Evolutionary conservation across 2,113 vertebrate species (phyloP).

Genomic region (Vanacampus margaritifer): DNA sequence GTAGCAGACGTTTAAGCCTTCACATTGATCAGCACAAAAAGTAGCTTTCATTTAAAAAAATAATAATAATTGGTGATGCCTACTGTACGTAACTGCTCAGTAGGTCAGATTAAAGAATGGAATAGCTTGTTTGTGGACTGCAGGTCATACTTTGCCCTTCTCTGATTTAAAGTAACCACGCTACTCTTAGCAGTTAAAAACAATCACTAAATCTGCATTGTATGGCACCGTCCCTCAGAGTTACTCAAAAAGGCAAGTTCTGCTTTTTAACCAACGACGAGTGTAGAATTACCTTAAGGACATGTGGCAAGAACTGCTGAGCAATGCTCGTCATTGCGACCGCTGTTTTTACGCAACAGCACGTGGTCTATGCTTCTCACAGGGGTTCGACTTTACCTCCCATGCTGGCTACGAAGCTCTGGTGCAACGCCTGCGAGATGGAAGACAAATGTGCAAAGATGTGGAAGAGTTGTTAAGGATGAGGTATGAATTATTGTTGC

Average conservation of each 20-base stretch:
- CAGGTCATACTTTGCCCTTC: neutral
- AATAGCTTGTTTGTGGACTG: neutral
- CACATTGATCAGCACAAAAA: neutral
- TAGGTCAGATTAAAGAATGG: no score
- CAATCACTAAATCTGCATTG: neutral
- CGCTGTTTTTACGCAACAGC: neutral
- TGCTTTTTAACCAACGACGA: slow-evolving; percentile 32
- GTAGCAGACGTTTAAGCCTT: no score
- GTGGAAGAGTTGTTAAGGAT: slow-evolving; percentile 89
- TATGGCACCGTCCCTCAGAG: neutral
- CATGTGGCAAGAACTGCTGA: slow-evolving; percentile 40
- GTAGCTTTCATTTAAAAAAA: neutral
- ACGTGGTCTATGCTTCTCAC: slow-evolving; percentile 9
- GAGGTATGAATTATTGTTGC: slow-evolving; percentile 64
- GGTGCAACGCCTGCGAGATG: slow-evolving; percentile 81
- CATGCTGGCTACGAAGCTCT: slow-evolving; percentile 82
- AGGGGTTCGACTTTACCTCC: slow-evolving; percentile 83
- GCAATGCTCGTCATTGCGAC: slow-evolving; percentile 7
- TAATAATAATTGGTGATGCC: neutral
- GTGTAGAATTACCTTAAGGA: slow-evolving; percentile 7
- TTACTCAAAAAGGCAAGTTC: slow-evolving; percentile 38
- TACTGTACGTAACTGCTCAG: neutral
- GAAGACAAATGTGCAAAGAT: slow-evolving; percentile 90
- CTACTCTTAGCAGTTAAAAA: neutral
- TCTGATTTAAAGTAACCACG: neutral